phyloP scores from a whole-genome alignment of 2,888 invertebrate species.

The Spodoptera picta region DNA sequence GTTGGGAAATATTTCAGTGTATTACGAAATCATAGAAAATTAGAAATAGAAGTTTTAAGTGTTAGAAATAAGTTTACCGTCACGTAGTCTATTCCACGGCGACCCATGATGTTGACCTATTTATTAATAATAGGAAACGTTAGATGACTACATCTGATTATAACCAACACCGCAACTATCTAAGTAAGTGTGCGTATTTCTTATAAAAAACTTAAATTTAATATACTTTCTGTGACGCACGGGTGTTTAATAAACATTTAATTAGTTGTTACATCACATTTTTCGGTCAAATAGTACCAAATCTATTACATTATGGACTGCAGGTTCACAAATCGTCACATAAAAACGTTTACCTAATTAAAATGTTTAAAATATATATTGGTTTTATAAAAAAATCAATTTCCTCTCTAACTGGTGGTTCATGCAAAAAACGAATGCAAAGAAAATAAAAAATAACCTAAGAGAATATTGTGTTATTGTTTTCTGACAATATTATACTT shows the following conservation, averaged over 20 bases:
- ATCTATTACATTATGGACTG: too few species aligned
- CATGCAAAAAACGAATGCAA: too few species aligned
- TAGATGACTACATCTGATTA: conserved; percentile 59
- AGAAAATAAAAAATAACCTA: too few species aligned
- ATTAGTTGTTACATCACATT: conserved; percentile 35
- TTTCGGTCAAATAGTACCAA: too few species aligned
- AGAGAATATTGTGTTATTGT: too few species aligned
- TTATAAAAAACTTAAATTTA: conserved; percentile 2
- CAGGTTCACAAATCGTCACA: too few species aligned
- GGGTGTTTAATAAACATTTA: conserved; percentile 24
- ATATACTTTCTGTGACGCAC: conserved; percentile 29
- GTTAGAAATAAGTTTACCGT: conserved; percentile 61
- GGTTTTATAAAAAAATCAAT: too few species aligned
- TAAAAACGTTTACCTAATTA: too few species aligned
- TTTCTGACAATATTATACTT: too few species aligned
- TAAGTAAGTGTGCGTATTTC: conserved; percentile 50
- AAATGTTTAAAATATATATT: too few species aligned
- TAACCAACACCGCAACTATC: conserved; percentile 35
- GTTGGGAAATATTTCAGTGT: conserved; percentile 48
- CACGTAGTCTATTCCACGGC: conserved; percentile 53
- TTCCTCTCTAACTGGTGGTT: too few species aligned
- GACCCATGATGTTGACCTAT: conserved; percentile 54
- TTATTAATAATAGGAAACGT: conserved; percentile 53
- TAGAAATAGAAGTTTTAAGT: conserved; percentile 56
- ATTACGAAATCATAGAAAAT: conserved; percentile 73